Evolutionary conservation across 2,797 vertebrate species (phyloP).

Genomic region (Syndactyla subalaris): DNA sequence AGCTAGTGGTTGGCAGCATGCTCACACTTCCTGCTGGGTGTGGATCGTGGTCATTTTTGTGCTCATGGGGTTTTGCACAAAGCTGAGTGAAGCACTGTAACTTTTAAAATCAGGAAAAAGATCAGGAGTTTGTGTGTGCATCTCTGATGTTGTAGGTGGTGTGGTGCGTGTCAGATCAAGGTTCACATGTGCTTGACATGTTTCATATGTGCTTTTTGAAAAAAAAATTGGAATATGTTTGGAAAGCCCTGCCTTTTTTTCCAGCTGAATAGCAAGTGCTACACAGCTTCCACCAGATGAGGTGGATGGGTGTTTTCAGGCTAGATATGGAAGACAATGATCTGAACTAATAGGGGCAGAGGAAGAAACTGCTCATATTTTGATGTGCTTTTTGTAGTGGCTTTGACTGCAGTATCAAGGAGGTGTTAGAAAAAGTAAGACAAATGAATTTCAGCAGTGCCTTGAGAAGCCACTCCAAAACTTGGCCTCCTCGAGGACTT

Average conservation of each 20-base stretch:
- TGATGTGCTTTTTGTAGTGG: not conserved
- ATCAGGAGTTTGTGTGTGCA: not conserved
- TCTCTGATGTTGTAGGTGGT: not conserved
- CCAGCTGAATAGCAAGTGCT: not conserved
- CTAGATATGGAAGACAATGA: not conserved
- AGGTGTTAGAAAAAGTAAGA: not conserved
- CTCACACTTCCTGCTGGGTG: not conserved
- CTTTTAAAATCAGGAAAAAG: not conserved
- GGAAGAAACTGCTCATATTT: not conserved
- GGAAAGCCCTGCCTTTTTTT: not conserved
- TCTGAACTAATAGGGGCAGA: not conserved
- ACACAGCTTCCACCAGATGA: not conserved
- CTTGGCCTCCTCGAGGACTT: not conserved
- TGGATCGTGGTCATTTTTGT: not conserved
- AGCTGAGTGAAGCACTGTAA: not conserved
- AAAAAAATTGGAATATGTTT: not conserved
- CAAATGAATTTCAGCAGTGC: not conserved
- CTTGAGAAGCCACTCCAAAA: not conserved
- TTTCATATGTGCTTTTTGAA: not conserved
- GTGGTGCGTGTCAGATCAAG: not conserved
- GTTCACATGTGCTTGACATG: fast-evolving
- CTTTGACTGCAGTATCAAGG: not conserved
- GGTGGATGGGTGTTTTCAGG: not conserved
- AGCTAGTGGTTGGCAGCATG: not conserved
- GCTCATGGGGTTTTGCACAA: not conserved